Percentiles rank a stretch among this genome's conserved stretches.
Evolutionary conservation across 2,797 vertebrate genomes (phyloP).

Genomic region (Zenarchopterus dispar): DNA sequence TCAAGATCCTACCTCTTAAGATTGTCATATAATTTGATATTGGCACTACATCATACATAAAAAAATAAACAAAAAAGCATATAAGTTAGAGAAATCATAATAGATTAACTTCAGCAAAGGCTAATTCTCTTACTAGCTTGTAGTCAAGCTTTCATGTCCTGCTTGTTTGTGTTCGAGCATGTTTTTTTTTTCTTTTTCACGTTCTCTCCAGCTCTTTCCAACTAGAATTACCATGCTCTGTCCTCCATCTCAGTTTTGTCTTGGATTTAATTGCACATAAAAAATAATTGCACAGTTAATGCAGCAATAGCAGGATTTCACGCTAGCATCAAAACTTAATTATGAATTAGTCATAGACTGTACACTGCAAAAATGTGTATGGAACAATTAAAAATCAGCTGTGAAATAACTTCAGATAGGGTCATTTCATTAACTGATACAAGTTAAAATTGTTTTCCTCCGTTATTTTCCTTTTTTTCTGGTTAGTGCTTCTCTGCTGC

Average conservation of each 20-base stretch:
- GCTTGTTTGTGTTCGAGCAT: too few relatives aligned
- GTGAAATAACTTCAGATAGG: too few relatives aligned
- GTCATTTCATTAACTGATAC: too few relatives aligned
- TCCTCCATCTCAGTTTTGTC: constrained; percentile 40
- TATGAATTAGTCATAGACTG: constrained; percentile 57
- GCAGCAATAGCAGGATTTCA: constrained; percentile 58
- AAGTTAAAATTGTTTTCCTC: too few relatives aligned
- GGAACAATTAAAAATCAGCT: constrained; percentile 54
- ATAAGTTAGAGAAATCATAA: background rate
- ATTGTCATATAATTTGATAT: background rate
- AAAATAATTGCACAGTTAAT: constrained; percentile 43
- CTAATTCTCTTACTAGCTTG: background rate
- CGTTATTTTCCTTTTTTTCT: background rate
- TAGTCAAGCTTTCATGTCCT: background rate
- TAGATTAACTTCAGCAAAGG: background rate
- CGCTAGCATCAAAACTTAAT: constrained; percentile 68
- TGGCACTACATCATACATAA: background rate
- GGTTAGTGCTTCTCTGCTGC: background rate
- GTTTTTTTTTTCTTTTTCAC: constrained; percentile 3
- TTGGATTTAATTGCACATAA: constrained; percentile 51
- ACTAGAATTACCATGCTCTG: constrained; percentile 19
- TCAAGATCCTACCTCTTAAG: background rate
- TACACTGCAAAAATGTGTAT: constrained; percentile 58
- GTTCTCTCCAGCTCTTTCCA: constrained; percentile 18
- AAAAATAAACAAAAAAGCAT: background rate